Evolutionary conservation across 2,888 invertebrate genomes (phyloP).

Genomic region (Pardosa pseudoannulata): DNA sequence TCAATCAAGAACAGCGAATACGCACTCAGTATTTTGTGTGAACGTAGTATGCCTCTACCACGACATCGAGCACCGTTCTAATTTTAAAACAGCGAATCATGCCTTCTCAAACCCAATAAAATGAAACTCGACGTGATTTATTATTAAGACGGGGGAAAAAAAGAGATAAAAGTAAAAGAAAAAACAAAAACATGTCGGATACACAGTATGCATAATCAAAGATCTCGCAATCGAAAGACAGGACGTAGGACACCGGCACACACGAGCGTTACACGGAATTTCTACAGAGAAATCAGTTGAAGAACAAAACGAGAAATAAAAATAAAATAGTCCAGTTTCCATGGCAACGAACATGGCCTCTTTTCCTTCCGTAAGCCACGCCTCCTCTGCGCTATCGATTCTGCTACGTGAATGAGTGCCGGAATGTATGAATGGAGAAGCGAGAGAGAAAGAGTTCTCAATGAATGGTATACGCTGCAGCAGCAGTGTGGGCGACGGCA

Average conservation of each 20-base stretch:
- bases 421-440: conserved; percentile 51
- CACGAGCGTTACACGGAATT: neutral
- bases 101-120: neutral
- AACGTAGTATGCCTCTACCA: too few species aligned
- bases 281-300: neutral
- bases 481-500: conserved; percentile 1
- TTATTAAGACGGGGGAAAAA: neutral
- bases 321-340: conserved; percentile 34
- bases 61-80: too few species aligned
- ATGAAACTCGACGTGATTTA: neutral
- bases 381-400: conserved; percentile 57
- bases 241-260: neutral
- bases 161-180: neutral
- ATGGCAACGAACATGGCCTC: conserved; percentile 47
- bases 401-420: conserved; percentile 50
- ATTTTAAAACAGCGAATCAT: too few species aligned
- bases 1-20: too few species aligned
- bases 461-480: neutral
- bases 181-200: neutral
- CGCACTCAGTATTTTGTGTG: too few species aligned
- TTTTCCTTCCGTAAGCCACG: conserved; percentile 42
- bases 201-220: neutral
- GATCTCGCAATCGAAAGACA: neutral
- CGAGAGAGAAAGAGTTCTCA: conserved; percentile 15
- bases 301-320: neutral